Base-by-base conservation (phyloP, 2,797 vertebrate species). In the Strix occidentalis region DNA sequence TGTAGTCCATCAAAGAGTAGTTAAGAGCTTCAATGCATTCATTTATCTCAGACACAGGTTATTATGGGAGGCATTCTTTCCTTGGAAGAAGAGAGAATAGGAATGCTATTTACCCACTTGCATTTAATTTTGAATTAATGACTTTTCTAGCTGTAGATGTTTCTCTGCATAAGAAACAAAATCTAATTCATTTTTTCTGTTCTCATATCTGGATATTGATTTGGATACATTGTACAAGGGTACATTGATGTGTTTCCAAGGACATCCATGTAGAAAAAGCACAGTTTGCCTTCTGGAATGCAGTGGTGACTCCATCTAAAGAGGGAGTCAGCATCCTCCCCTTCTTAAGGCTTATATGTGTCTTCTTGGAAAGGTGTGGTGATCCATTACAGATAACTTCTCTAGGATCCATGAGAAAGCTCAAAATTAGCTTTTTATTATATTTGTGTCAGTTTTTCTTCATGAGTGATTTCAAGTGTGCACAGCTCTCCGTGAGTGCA, bases 21-120 rank as follows among this genome's bases (percentile, higher is more conserved):
- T 97, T 98, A 96, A 96, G 97, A 93, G 78, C 74, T 97, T 98
- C 97, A 98, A 96, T 97, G 91, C 95, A 96, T 97, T 97, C 95
- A 97, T 97, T 98, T 98, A 97, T 96, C 95, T 98, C 87, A 92
- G 87, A 94, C 90, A 90, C 60, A 94, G 84, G 43, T 97, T 97
- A 97, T 98, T 97, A 97, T 81, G 64, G 37, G 24, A 97, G 75
- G 79, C 53, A 94, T 96, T 96, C 91, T 97, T 97, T 89, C 91
- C 81, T 92, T 91, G 87, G 89, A 95, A 97, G 91, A 84, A 93
- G 48, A 96, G 65, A 96, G 78, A 96, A 96, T 60, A 95, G 45
- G 70, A 94, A 70, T 81, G 66, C 75, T 97, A 95, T 80, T 98
- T 97, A 96, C 46, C 89, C 37, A 61, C 74, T 96, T 96, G 90